phyloP scores from a whole-genome alignment of 2,888 invertebrate genomes.

The Chirona hameri region DNA sequence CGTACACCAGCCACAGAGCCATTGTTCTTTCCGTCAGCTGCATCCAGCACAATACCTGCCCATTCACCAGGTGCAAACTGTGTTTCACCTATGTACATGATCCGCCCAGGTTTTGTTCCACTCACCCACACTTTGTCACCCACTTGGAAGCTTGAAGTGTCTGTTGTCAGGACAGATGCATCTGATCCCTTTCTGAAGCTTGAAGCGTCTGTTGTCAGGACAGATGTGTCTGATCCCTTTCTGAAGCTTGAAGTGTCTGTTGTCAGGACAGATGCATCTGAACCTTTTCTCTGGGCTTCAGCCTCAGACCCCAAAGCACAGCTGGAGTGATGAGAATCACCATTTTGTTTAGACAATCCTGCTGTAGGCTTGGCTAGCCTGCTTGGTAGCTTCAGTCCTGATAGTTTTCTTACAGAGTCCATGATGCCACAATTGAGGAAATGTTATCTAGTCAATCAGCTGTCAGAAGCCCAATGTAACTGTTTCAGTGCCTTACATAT shows the following conservation, averaged over 20 bases:
- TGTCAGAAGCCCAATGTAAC: too few relatives aligned
- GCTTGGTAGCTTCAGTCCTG: not conserved
- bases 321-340: not conserved
- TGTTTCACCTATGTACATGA: conserved; percentile 83
- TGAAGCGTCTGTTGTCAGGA: conserved; percentile 84
- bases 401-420: not conserved
- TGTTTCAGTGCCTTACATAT: too few relatives aligned
- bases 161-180: conserved; percentile 65
- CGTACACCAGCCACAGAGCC: conserved; percentile 87
- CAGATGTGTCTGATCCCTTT: too few relatives aligned
- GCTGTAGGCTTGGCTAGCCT: not conserved
- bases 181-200: conserved; percentile 60
- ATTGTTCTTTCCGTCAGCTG: conserved; percentile 86
- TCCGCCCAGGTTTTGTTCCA: conserved; percentile 83
- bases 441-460: too few relatives aligned
- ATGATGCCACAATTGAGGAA: not conserved
- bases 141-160: conserved; percentile 92
- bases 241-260: conserved; percentile 91
- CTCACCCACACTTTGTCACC: conserved; percentile 93
- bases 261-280: conserved; percentile 60
- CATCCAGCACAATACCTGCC: conserved; percentile 96
- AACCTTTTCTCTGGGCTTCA: not conserved
- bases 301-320: not conserved
- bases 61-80: conserved; percentile 97
- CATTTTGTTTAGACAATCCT: not conserved